Evolutionary conservation across 2,888 invertebrate genomes (phyloP).

Genomic region (Pollenia amentaria): DNA sequence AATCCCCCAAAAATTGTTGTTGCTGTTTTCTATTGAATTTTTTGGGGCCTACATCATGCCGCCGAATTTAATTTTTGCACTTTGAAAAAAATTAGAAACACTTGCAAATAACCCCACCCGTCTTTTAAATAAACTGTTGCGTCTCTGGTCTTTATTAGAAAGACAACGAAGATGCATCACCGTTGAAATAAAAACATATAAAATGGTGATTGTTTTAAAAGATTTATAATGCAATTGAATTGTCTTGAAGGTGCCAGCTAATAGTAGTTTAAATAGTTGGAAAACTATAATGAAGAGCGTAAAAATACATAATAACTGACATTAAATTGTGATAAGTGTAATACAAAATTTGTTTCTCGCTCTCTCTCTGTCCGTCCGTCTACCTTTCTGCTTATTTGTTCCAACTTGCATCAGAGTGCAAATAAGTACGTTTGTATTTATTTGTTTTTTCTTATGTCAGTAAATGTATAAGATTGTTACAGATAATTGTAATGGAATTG

Average conservation of each 20-base stretch:
- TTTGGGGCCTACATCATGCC: too few relatives aligned
- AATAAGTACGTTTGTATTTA: neutral
- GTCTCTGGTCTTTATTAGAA: neutral
- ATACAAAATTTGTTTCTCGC: neutral
- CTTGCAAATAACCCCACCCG: too few relatives aligned
- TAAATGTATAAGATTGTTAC: constrained; percentile 7
- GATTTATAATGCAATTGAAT: constrained; percentile 22
- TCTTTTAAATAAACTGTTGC: neutral
- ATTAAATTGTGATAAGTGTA: constrained; percentile 16
- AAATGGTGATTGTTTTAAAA: neutral
- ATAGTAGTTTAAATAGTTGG: constrained; percentile 18
- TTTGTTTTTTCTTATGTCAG: neutral
- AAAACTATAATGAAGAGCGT: constrained; percentile 36
- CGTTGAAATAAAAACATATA: constrained; percentile 12
- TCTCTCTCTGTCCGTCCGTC: neutral
- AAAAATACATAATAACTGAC: constrained; percentile 22
- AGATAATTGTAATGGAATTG: constrained; percentile 2
- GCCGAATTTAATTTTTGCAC: too few relatives aligned
- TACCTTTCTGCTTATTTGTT: neutral
- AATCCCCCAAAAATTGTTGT: too few relatives aligned
- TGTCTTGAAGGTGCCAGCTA: neutral
- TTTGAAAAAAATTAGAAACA: too few relatives aligned
- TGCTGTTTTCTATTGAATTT: too few relatives aligned
- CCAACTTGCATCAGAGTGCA: neutral
- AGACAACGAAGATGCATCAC: neutral